Evolutionary conservation across 2,797 vertebrate genomes (phyloP).

Genomic region (Trachurus trachurus): DNA sequence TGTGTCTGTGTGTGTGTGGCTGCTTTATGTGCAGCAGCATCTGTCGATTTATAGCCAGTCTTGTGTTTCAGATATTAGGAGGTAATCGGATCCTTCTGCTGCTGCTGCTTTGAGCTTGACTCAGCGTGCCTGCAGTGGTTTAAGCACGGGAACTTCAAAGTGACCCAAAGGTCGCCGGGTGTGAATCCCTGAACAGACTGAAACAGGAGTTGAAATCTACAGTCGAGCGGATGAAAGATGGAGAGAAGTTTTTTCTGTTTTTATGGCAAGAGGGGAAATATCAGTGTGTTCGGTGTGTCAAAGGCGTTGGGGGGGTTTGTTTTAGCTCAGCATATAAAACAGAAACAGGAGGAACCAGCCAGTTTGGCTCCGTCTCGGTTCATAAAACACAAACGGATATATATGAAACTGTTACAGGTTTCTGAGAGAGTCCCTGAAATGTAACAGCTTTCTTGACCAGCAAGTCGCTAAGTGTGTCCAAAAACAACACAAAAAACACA

Average conservation of each 20-base stretch:
- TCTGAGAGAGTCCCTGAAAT: too few species aligned
- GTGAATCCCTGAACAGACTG: slow-evolving; percentile 4
- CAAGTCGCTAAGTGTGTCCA: too few species aligned
- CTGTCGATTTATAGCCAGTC: slow-evolving; percentile 43
- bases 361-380: background rate
- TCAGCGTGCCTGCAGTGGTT: slow-evolving; percentile 1
- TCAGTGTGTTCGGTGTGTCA: background rate
- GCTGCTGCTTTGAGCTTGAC: slow-evolving; percentile 23
- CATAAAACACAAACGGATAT: background rate
- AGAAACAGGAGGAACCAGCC: background rate
- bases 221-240: background rate
- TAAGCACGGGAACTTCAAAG: slow-evolving; percentile 12
- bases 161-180: slow-evolving; percentile 25
- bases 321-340: background rate
- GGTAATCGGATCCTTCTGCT: slow-evolving; percentile 56
- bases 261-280: background rate
- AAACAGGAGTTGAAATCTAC: background rate
- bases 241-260: background rate
- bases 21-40: slow-evolving; percentile 42
- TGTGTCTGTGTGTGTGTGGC: background rate
- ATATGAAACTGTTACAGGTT: too few species aligned
- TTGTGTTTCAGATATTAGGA: slow-evolving; percentile 60
- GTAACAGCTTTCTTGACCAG: too few species aligned
- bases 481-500: background rate
- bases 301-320: background rate